Evolutionary conservation across 2,113 vertebrate genomes (phyloP).

Genomic region (Indicator indicator): DNA sequence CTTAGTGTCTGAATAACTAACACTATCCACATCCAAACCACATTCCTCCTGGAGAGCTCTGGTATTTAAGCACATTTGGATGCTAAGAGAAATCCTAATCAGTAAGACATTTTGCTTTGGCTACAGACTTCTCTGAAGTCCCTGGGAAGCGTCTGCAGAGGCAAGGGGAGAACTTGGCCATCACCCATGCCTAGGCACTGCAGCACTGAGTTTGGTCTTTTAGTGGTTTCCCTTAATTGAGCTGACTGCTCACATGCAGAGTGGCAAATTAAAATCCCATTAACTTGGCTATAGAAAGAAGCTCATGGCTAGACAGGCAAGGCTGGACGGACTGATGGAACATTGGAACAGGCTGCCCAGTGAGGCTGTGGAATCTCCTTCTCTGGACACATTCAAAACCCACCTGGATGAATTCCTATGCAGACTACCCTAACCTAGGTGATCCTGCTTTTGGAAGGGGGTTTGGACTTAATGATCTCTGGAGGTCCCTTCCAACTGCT

Average conservation of each 20-base stretch:
- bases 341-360: too few species aligned
- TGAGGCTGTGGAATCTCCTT: too few species aligned
- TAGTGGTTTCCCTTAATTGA: neutral
- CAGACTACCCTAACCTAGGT: too few species aligned
- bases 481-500: too few species aligned
- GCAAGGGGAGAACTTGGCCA: neutral
- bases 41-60: constrained; percentile 28
- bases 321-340: neutral
- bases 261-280: neutral
- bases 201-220: neutral
- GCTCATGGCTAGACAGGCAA: rapidly evolving
- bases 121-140: neutral
- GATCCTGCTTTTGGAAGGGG: too few species aligned
- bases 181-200: neutral
- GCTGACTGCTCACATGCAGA: neutral
- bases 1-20: constrained; percentile 36
- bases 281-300: neutral
- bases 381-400: too few species aligned
- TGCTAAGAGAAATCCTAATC: constrained; percentile 42
- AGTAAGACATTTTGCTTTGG: neutral
- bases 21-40: constrained; percentile 52
- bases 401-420: too few species aligned
- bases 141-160: neutral
- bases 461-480: too few species aligned
- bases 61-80: constrained; percentile 30